Conservation (phyloP, 2,888 invertebrate species). For the Bibio marci region DNA sequence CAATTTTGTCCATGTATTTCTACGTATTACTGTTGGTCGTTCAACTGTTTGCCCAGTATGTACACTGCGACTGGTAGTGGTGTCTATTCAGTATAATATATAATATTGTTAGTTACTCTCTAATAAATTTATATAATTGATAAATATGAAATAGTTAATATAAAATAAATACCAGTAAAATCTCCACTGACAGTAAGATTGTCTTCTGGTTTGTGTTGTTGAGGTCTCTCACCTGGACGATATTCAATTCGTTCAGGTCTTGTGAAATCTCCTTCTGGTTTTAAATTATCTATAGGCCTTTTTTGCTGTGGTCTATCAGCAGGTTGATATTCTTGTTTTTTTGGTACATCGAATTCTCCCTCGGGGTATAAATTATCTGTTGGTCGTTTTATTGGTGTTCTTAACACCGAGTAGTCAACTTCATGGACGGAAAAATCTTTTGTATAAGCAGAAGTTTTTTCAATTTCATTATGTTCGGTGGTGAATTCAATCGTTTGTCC, state of each 20-base stretch:
- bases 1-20: constrained; percentile 62
- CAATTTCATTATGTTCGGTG: constrained; percentile 27
- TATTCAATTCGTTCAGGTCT: constrained; percentile 28
- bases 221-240: constrained; percentile 27
- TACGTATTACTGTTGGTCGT: constrained; percentile 43
- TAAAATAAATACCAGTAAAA: constrained; percentile 40
- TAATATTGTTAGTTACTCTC: too few species aligned
- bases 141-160: too few species aligned
- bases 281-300: constrained; percentile 43
- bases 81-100: constrained; percentile 31
- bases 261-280: constrained; percentile 36
- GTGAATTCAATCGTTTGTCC: constrained; percentile 9
- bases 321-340: constrained; percentile 14
- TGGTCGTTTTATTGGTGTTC: constrained; percentile 35
- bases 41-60: constrained; percentile 51
- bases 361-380: constrained; percentile 43
- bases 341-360: constrained; percentile 37
- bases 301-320: constrained; percentile 31
- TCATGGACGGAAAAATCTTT: constrained; percentile 34
- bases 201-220: constrained; percentile 31
- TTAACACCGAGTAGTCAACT: constrained; percentile 27
- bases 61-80: constrained; percentile 49
- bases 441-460: constrained; percentile 38
- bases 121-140: too few species aligned
- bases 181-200: constrained; percentile 49